Percentiles rank a stretch among this genome's conserved stretches.
These are phyloP conservation scores for Cataglyphis cursor DNA, from an alignment of 2,888 invertebrate genomes.

Conservation along the genomic window DNA sequence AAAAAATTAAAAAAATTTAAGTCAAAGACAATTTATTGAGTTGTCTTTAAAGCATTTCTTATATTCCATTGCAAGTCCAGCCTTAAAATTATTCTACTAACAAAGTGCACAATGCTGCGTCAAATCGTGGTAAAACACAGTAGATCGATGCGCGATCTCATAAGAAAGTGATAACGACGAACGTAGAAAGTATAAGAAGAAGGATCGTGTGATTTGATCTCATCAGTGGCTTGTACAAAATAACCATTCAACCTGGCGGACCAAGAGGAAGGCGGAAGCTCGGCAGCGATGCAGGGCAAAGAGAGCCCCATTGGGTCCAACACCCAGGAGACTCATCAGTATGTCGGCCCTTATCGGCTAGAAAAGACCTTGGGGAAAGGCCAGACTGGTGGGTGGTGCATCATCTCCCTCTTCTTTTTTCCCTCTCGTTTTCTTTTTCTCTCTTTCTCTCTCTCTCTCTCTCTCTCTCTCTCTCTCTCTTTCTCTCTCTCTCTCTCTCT, in stretches of 20 bases:
- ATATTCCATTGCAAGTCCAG: neutral
- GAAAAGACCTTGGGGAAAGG: slow-evolving; percentile 99
- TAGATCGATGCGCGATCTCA: slow-evolving; percentile 19
- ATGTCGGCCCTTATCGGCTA: slow-evolving; percentile 99
- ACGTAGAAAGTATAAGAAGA: slow-evolving; percentile 1
- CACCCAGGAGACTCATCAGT: slow-evolving; percentile 93
- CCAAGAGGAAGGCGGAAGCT: slow-evolving; percentile 78
- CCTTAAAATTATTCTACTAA: neutral
- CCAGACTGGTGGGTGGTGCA: slow-evolving; percentile 95
- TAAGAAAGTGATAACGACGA: slow-evolving; percentile 48
- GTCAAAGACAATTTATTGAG: neutral
- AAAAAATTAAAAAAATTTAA: neutral
- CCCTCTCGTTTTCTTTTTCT: no score
- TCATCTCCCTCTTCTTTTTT: neutral
- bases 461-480: neutral
- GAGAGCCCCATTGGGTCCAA: slow-evolving; percentile 84
- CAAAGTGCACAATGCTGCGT: slow-evolving; percentile 51
- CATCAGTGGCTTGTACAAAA: slow-evolving; percentile 39
- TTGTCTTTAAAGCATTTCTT: neutral
- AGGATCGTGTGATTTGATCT: slow-evolving; percentile 26
- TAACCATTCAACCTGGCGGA: slow-evolving; percentile 80
- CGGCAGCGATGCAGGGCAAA: slow-evolving; percentile 84
- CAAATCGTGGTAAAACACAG: slow-evolving; percentile 39
- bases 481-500: neutral
- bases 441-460: no score